phyloP scores from a whole-genome alignment of 2,888 invertebrate genomes.

The Anthrax anthrax region DNA sequence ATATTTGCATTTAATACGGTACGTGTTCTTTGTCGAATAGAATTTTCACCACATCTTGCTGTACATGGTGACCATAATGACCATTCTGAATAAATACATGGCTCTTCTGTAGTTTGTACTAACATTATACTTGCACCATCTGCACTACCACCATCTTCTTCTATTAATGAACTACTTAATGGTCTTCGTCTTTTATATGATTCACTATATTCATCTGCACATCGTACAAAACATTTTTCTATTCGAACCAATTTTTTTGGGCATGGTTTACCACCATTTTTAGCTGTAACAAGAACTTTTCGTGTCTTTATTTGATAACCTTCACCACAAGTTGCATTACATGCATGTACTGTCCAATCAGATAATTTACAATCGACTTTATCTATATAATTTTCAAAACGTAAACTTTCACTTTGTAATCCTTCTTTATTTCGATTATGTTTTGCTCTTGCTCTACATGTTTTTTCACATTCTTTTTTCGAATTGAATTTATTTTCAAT shows the following conservation, averaged over 20 bases:
- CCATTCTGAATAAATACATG: slow-evolving; percentile 51
- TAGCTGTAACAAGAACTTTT: slow-evolving; percentile 35
- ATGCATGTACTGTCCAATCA: slow-evolving; percentile 36
- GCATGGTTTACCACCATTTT: slow-evolving; percentile 40
- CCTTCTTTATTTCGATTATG: slow-evolving; percentile 16
- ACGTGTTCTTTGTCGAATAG: slow-evolving; percentile 40
- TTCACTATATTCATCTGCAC: slow-evolving; percentile 22
- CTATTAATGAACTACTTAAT: not conserved
- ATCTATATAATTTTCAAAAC: not conserved
- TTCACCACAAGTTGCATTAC: slow-evolving; percentile 38
- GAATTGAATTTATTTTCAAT: slow-evolving; percentile 78
- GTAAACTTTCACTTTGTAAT: slow-evolving; percentile 11
- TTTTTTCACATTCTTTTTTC: slow-evolving; percentile 50
- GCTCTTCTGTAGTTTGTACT: slow-evolving; percentile 20
- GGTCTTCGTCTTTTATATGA: not conserved
- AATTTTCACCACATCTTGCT: slow-evolving; percentile 44
- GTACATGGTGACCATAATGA: slow-evolving; percentile 56
- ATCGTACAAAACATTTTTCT: slow-evolving; percentile 29
- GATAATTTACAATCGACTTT: slow-evolving; percentile 37
- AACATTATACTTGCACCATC: not conserved
- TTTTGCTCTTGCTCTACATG: slow-evolving; percentile 34
- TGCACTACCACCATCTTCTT: not conserved
- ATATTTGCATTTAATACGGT: slow-evolving; percentile 27
- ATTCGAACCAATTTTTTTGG: slow-evolving; percentile 35
- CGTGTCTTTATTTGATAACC: slow-evolving; percentile 37